Conservation (phyloP, 1,140 invertebrate genomes). For the Aphelinus atriplicis region DNA sequence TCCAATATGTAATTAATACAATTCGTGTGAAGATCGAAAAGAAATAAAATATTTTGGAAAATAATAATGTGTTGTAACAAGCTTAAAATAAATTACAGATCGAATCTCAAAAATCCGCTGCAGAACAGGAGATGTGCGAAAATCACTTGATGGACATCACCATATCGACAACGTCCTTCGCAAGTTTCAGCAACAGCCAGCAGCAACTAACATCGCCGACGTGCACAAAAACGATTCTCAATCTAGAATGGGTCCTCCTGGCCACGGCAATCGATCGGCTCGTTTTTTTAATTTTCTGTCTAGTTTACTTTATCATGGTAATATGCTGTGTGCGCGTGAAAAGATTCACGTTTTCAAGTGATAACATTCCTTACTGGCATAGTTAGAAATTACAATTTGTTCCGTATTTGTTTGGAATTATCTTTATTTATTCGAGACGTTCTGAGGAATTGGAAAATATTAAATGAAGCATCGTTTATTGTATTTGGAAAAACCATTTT, state of each 20-base stretch:
- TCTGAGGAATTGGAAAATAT: not conserved
- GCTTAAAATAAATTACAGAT: slow-evolving; percentile 44
- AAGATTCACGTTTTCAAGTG: slow-evolving; percentile 33
- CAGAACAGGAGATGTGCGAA: slow-evolving; percentile 61
- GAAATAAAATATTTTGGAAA: no score
- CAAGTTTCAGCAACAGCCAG: slow-evolving; percentile 55
- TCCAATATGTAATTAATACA: no score
- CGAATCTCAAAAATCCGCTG: slow-evolving; percentile 47
- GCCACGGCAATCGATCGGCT: slow-evolving; percentile 71
- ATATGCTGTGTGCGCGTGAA: slow-evolving; percentile 58
- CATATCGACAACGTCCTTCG: slow-evolving; percentile 47
- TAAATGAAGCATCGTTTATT: slow-evolving; percentile 8
- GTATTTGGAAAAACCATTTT: not conserved
- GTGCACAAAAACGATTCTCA: slow-evolving; percentile 43
- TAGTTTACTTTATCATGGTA: slow-evolving; percentile 65
- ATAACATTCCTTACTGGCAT: slow-evolving; percentile 38
- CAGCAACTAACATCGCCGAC: slow-evolving; percentile 51
- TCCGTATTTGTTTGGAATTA: not conserved
- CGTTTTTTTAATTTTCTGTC: slow-evolving; percentile 67
- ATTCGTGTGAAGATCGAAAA: no score
- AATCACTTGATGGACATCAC: slow-evolving; percentile 50
- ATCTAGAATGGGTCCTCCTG: slow-evolving; percentile 70
- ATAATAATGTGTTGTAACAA: no score
- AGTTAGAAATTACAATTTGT: not conserved
- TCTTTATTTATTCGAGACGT: not conserved